Percentiles rank a stretch among this genome's conserved stretches.
phyloP scores from a whole-genome alignment of 2,797 vertebrate genomes.

The Bovichtus diacanthus region DNA sequence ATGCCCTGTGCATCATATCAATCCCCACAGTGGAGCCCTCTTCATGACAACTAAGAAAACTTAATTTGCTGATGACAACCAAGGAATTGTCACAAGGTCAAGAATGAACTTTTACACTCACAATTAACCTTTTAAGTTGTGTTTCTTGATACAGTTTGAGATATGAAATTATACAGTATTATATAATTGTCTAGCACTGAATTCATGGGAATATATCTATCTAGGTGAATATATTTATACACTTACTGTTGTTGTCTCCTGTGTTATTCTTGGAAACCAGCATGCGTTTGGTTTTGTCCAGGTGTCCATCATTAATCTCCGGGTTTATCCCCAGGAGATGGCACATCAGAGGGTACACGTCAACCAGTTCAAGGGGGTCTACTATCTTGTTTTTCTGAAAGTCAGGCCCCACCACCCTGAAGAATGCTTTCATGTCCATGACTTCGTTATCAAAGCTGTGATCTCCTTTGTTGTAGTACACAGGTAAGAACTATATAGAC shows the following conservation, averaged over 20 bases:
- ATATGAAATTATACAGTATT: too few species aligned
- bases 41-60: not conserved
- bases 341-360: conserved; percentile 90
- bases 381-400: conserved; percentile 83
- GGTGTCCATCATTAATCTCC: conserved; percentile 85
- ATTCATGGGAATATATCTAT: not conserved
- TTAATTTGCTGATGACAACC: not conserved
- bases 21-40: not conserved
- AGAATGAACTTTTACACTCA: not conserved
- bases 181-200: not conserved
- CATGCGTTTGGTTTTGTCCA: conserved; percentile 75
- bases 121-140: too few species aligned
- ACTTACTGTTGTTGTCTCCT: conserved; percentile 45
- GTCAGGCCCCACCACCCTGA: conserved; percentile 87
- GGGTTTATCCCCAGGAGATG: conserved; percentile 86
- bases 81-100: not conserved
- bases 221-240: not conserved
- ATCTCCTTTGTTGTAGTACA: conserved; percentile 86
- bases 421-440: conserved; percentile 91
- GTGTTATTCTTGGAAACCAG: conserved; percentile 52
- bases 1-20: not conserved
- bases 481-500: conserved; percentile 78
- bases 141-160: too few species aligned
- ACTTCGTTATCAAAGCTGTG: conserved; percentile 88
- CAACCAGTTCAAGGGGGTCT: conserved; percentile 87